Percentiles rank a stretch among this genome's conserved stretches.
Conservation (phyloP, 2,797 vertebrate species). For the Astyanax mexicanus region DNA sequence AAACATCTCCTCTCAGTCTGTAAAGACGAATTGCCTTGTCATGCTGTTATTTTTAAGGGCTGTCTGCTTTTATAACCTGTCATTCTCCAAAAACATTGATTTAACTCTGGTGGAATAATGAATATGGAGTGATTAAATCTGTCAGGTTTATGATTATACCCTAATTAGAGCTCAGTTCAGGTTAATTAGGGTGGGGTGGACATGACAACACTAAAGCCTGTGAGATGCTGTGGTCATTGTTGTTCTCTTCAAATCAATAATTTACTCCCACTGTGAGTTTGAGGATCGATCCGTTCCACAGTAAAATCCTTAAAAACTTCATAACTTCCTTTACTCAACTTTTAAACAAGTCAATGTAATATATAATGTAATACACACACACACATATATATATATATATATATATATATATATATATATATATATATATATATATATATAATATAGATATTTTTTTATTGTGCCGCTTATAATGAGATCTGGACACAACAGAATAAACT, state of each 20-base stretch:
- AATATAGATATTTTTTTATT: no score
- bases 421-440: no score
- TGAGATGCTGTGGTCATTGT: neutral
- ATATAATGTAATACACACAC: no score
- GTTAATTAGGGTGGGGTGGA: neutral
- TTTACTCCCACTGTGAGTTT: no score
- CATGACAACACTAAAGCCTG: neutral
- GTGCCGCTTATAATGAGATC: no score
- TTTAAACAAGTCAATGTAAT: no score
- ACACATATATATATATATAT: no score
- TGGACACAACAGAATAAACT: no score
- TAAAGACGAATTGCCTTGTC: slow-evolving; percentile 10
- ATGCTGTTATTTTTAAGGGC: neutral
- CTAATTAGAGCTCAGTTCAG: neutral
- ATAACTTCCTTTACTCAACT: no score
- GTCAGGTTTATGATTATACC: neutral
- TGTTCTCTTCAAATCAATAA: neutral
- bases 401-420: no score
- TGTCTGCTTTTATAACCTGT: neutral
- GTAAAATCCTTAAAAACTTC: no score
- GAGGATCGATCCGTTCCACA: no score
- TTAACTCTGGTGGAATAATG: neutral
- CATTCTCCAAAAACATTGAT: neutral
- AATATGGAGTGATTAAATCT: neutral
- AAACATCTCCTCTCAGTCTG: neutral